phyloP scores from a whole-genome alignment of 2,113 vertebrate genomes.

The Puffinus mauretanicus region DNA sequence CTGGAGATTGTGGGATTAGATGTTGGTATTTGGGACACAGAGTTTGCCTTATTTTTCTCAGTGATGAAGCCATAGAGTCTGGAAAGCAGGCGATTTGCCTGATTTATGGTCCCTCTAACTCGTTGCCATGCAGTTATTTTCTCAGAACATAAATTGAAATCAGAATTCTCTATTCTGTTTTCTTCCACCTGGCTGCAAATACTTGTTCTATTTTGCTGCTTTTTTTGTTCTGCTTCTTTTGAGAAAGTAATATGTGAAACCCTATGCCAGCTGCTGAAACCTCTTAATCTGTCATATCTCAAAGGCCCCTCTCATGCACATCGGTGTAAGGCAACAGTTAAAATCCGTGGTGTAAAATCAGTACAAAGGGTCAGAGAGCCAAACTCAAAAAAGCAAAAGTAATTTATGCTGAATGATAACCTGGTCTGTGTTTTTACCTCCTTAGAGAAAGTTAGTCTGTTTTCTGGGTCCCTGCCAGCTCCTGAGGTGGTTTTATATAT shows the following conservation, averaged over 20 bases:
- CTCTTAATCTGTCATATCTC: background rate
- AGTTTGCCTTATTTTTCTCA: background rate
- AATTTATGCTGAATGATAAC: background rate
- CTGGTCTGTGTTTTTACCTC: accelerated
- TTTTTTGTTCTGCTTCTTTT: background rate
- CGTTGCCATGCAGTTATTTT: background rate
- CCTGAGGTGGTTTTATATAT: background rate
- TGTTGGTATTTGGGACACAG: background rate
- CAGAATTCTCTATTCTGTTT: background rate
- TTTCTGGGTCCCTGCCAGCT: background rate
- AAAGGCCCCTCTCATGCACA: background rate
- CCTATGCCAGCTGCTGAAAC: background rate
- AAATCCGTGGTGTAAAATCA: background rate
- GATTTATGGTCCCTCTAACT: background rate
- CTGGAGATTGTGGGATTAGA: background rate
- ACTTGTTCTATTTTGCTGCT: background rate
- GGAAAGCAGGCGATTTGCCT: background rate
- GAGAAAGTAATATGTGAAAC: background rate
- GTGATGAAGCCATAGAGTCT: background rate
- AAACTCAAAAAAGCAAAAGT: background rate
- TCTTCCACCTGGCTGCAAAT: background rate
- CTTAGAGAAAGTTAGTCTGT: background rate
- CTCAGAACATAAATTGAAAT: background rate
- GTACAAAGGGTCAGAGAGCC: background rate
- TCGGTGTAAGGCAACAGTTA: background rate